These are phyloP conservation scores for Dynastes tityus DNA, from an alignment of 2,888 invertebrate species.

Conservation along the genomic window DNA sequence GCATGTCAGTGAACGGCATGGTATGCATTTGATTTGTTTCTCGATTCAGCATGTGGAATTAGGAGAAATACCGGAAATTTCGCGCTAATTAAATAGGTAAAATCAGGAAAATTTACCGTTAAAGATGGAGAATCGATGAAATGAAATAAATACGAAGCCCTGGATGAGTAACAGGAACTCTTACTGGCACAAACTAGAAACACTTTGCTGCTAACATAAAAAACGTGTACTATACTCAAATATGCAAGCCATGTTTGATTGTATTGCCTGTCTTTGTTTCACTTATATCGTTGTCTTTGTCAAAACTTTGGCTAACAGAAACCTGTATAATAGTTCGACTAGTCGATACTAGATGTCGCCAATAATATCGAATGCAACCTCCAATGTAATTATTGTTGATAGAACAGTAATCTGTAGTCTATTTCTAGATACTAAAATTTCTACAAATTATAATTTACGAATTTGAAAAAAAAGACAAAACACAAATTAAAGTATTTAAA, in stretches of 20 bases:
- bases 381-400: no score
- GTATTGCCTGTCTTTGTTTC: neutral
- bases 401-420: no score
- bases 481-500: no score
- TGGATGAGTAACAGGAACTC: neutral
- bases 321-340: neutral
- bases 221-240: slow-evolving; percentile 31
- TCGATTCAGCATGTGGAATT: neutral
- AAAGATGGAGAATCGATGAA: slow-evolving; percentile 15
- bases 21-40: slow-evolving; percentile 1
- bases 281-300: neutral
- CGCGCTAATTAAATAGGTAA: neutral
- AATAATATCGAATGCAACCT: no score
- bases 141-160: neutral
- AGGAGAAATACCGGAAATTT: slow-evolving; percentile 14
- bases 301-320: neutral
- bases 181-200: slow-evolving; percentile 18
- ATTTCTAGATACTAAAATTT: no score
- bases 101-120: slow-evolving; percentile 10
- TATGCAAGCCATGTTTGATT: slow-evolving; percentile 36
- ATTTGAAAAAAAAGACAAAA: no score
- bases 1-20: slow-evolving; percentile 19
- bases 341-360: no score
- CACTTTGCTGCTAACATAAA: slow-evolving; percentile 39
- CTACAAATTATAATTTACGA: no score